These are phyloP conservation scores for Drosophila paracracens DNA, from an alignment of 2,888 invertebrate genomes.

Conservation along the genomic window DNA sequence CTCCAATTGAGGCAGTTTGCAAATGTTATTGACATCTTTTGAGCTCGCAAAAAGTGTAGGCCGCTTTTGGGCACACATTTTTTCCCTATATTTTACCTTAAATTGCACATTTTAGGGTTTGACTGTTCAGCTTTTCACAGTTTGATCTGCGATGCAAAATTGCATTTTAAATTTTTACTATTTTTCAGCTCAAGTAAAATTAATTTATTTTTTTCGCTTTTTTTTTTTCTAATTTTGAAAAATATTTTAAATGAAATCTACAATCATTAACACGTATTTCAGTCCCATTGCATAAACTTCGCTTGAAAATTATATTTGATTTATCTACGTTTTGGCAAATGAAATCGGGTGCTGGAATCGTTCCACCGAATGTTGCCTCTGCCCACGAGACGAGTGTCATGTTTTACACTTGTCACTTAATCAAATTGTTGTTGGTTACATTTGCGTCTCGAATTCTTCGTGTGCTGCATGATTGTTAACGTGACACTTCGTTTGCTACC, in stretches of 20 bases:
- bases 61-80: not conserved
- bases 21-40: slow-evolving; percentile 10
- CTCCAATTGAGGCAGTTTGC: slow-evolving; percentile 2
- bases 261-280: not conserved
- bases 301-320: not conserved
- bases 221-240: not conserved
- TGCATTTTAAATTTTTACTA: not conserved
- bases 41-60: not conserved
- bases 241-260: not conserved
- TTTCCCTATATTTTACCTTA: not conserved
- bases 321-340: not conserved
- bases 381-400: slow-evolving; percentile 54
- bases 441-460: slow-evolving; percentile 10
- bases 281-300: not conserved
- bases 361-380: not conserved
- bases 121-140: not conserved
- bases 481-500: slow-evolving; percentile 15
- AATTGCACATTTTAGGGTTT: not conserved
- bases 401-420: slow-evolving; percentile 62
- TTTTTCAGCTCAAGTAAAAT: not conserved
- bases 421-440: slow-evolving; percentile 50
- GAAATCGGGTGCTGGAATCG: not conserved
- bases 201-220: not conserved
- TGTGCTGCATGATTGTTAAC: slow-evolving; percentile 22
- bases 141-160: not conserved